phyloP scores from a whole-genome alignment of 2,888 invertebrate genomes.

The Ormyrus thymus region DNA sequence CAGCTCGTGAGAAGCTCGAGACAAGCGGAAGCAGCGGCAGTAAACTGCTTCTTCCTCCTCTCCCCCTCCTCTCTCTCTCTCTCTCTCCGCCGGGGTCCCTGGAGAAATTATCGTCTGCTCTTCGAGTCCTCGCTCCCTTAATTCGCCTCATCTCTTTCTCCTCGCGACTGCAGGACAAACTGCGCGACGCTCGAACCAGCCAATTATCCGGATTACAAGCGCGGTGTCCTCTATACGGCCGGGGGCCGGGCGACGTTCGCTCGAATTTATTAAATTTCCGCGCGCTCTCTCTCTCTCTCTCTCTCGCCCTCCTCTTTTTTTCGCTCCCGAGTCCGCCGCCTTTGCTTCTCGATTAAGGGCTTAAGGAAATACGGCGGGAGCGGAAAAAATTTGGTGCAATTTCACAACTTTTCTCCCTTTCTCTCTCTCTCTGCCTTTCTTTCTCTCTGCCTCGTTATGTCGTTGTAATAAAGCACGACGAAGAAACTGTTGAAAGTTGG shows the following conservation, averaged over 20 bases:
- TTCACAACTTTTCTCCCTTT: background rate
- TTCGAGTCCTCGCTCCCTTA: constrained; percentile 24
- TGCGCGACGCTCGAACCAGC: constrained; percentile 9
- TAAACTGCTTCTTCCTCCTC: constrained; percentile 41
- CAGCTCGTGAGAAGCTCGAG: constrained; percentile 37
- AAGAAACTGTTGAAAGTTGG: background rate
- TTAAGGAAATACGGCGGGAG: background rate
- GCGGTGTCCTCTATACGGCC: background rate
- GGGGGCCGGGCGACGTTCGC: background rate
- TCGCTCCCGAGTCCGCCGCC: background rate
- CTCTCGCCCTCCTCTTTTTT: too few species aligned
- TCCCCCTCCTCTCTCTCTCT: constrained; percentile 34
- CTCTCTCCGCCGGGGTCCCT: constrained; percentile 32
- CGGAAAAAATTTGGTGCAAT: background rate
- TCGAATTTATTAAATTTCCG: constrained; percentile 37
- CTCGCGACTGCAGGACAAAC: constrained; percentile 20
- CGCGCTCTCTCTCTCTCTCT: too few species aligned
- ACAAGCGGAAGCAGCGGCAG: constrained; percentile 42
- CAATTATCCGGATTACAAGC: constrained; percentile 49
- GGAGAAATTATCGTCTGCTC: constrained; percentile 48
- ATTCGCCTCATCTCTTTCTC: constrained; percentile 34
- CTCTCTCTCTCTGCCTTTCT: too few species aligned
- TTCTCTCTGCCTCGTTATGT: background rate
- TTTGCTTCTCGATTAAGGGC: constrained; percentile 17
- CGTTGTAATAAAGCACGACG: background rate